Conservation (phyloP, 2,888 invertebrate species). For the Meghimatium bilineatum region DNA sequence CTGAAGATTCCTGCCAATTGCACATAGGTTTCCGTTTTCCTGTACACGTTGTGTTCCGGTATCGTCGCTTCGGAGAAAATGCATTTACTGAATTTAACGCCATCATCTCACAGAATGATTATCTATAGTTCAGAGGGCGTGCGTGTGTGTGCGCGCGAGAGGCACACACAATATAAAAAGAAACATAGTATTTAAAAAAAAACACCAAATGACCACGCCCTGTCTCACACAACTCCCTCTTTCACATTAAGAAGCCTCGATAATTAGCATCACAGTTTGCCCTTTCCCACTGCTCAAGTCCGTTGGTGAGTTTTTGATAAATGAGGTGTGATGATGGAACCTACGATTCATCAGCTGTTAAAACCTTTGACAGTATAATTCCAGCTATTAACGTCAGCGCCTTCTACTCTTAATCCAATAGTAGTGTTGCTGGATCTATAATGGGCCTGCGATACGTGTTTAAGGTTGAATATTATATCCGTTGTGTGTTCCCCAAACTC, state of each 20-base stretch:
- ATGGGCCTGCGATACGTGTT: neutral
- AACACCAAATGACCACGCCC: too few relatives aligned
- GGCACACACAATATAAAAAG: too few relatives aligned
- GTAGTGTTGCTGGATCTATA: neutral
- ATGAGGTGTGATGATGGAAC: neutral
- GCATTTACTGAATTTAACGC: too few relatives aligned
- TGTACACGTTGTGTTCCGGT: too few relatives aligned
- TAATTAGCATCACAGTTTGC: neutral
- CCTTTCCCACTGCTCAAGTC: neutral
- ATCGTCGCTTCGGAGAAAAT: too few relatives aligned
- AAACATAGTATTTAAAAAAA: too few relatives aligned
- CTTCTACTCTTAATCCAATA: neutral
- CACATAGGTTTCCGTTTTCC: too few relatives aligned
- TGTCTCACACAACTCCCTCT: neutral
- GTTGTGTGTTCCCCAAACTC: neutral
- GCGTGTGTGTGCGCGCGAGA: too few relatives aligned
- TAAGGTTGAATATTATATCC: neutral
- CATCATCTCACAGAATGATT: too few relatives aligned
- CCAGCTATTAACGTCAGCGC: neutral
- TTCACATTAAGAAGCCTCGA: neutral
- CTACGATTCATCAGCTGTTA: neutral
- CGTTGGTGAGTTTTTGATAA: neutral
- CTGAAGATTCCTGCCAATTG: too few relatives aligned
- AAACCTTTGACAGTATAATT: conserved; percentile 8
- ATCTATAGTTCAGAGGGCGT: too few relatives aligned